phyloP scores from a whole-genome alignment of 2,113 vertebrate genomes.

The Ranitomeya variabilis region DNA sequence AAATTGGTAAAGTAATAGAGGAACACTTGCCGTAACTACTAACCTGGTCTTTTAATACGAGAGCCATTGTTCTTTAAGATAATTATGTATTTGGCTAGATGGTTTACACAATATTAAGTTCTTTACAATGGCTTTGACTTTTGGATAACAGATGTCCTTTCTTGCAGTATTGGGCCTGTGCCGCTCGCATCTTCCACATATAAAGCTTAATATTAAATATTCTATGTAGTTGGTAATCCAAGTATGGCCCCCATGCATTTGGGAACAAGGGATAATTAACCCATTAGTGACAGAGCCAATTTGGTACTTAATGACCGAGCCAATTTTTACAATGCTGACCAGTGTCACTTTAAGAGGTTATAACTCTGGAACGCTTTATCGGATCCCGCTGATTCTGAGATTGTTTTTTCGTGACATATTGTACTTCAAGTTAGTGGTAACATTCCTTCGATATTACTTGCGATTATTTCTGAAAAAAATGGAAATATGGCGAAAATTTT shows the following conservation, averaged over 20 bases:
- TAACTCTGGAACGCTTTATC: no score
- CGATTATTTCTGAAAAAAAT: no score
- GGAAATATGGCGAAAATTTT: no score
- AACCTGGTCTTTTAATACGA: background rate
- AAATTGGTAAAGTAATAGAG: background rate
- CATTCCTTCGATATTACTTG: no score
- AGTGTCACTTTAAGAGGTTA: no score
- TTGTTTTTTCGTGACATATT: no score
- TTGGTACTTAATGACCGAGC: no score
- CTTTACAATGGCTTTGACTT: background rate
- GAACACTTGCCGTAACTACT: background rate
- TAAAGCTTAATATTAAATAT: background rate
- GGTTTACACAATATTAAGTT: background rate
- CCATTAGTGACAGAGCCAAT: no score
- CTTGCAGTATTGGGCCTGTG: background rate
- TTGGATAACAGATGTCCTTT: background rate
- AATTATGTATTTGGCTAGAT: background rate
- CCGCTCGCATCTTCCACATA: background rate
- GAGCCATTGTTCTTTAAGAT: background rate
- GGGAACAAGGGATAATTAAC: background rate
- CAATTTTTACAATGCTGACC: no score
- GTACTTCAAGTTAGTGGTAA: no score
- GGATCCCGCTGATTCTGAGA: no score
- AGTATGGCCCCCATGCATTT: background rate
- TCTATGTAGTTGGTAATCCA: slow-evolving; percentile 18